Base-by-base conservation (phyloP, 2,113 vertebrate genomes). In the Arizona elegans region DNA sequence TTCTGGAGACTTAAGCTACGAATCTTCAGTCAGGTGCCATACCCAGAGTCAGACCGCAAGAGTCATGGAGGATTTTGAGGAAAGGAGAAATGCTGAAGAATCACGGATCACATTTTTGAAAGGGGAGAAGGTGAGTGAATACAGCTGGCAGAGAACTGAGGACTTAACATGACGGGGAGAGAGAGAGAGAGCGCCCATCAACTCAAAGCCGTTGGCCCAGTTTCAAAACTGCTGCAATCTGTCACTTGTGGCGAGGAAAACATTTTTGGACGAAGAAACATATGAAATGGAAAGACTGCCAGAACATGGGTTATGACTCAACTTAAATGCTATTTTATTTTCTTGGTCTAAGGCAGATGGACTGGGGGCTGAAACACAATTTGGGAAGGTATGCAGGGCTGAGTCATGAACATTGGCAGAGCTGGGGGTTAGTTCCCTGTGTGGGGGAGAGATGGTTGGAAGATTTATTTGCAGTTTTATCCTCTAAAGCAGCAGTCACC, bases 21-120 rank as follows among this genome's bases (percentile, higher is more conserved):
- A 98, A 95, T 99, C 99, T 0, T 99, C 99, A 0, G 98, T 99
- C 90, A 97, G 99, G 43, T 99, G 99, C 94, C 99, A 98, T 94
- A 99, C 99, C 0, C 98, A 97, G 75, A 98, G 98, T 95, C 98
- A 98, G 95, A 98, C 99, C 0, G 99, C 99, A 21, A 97, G 97
- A 95, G 98, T 98, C 94, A 97, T 95, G 97, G 98, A 99, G 29
- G 99, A 99, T 97, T 99, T 99, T 43, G 96, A 96, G 38, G 99
- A 99, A 96, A 98, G 99, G 90, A 98, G 96, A 94, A 98, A 99
- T 0, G 65, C 98, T 0, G 99, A 99, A 54, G 98, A 98, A 81
- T 99, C 98, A 0, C 97, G 98, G 21, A 97, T 99, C 96, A 98
- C 97, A 0, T 99, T 99, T 96, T 97, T 98, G 17, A 99, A 98